A percentile compares a stretch with the other conserved stretches of the same genome.
Conservation (phyloP, 2,113 vertebrate genomes). For the Psittacula cyanocephala region DNA sequence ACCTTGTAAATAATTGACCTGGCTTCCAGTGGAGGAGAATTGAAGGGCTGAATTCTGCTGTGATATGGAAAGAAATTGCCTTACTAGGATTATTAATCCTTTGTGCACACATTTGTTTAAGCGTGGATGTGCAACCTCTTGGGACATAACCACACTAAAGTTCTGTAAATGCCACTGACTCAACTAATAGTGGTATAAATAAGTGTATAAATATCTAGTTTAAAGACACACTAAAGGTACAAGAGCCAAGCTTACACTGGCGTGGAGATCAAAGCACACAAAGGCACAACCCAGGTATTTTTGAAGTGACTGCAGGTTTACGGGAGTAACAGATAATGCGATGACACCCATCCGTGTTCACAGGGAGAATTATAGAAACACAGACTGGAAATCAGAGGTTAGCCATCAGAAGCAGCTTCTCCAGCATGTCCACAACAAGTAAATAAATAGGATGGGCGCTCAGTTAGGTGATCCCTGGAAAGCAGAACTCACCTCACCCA, state of each 20-base stretch:
- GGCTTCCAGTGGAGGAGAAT: background rate
- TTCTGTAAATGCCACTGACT: background rate
- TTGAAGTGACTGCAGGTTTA: background rate
- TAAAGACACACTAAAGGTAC: background rate
- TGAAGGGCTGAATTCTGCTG: background rate
- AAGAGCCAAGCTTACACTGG: background rate
- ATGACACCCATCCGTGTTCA: rapidly evolving
- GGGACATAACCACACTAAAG: background rate
- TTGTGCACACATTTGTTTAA: background rate
- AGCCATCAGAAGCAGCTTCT: background rate
- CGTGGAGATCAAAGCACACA: background rate
- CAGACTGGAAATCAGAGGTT: background rate
- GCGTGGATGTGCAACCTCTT: background rate
- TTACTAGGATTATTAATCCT: background rate
- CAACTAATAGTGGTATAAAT: background rate
- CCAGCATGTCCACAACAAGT: background rate
- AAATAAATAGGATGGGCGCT: background rate
- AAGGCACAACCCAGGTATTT: background rate
- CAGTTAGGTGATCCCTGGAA: background rate
- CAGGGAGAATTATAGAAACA: background rate
- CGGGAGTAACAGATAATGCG: background rate
- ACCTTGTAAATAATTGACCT: background rate
- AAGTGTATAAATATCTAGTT: background rate
- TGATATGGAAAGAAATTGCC: background rate
- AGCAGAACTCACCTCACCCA: background rate